Conservation (phyloP, 2,113 vertebrate genomes). For the Cyprinodon tularosa region DNA sequence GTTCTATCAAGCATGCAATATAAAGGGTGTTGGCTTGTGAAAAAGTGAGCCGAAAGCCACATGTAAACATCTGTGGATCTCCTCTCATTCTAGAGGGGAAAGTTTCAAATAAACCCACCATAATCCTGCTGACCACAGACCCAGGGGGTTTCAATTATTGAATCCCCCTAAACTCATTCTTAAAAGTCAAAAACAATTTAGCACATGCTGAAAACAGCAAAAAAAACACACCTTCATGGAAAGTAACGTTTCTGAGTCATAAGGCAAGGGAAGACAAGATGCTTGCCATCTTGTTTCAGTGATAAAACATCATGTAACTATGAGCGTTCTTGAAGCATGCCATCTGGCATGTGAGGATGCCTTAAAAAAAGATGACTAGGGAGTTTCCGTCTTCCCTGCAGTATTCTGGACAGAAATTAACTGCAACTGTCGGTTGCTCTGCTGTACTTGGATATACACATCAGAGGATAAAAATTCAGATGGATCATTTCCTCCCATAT, state of each 20-base stretch:
- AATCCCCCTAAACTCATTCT: slow-evolving; percentile 24
- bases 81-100: slow-evolving; percentile 9
- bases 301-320: no score
- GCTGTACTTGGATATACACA: no score
- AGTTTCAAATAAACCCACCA: slow-evolving; percentile 39
- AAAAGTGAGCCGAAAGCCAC: not conserved
- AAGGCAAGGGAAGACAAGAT: not conserved
- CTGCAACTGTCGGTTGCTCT: no score
- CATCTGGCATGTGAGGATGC: no score
- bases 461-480: not conserved
- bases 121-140: slow-evolving; percentile 43
- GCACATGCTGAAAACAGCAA: slow-evolving; percentile 2
- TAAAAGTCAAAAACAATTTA: slow-evolving; percentile 26
- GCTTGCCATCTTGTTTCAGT: not conserved
- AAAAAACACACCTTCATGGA: not conserved
- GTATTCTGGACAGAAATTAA: no score
- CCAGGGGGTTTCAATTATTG: no score
- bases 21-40: slow-evolving; percentile 20
- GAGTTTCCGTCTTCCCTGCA: no score
- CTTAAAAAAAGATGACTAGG: no score
- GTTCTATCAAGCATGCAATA: slow-evolving; percentile 36
- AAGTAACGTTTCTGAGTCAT: slow-evolving; percentile 8
- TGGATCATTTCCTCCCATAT: not conserved
- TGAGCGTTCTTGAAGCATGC: no score
- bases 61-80: slow-evolving; percentile 7